Percentiles rank a stretch among this genome's conserved stretches.
These are phyloP conservation scores for Clanis bilineata DNA, from an alignment of 2,888 invertebrate genomes.

Conservation along the genomic window DNA sequence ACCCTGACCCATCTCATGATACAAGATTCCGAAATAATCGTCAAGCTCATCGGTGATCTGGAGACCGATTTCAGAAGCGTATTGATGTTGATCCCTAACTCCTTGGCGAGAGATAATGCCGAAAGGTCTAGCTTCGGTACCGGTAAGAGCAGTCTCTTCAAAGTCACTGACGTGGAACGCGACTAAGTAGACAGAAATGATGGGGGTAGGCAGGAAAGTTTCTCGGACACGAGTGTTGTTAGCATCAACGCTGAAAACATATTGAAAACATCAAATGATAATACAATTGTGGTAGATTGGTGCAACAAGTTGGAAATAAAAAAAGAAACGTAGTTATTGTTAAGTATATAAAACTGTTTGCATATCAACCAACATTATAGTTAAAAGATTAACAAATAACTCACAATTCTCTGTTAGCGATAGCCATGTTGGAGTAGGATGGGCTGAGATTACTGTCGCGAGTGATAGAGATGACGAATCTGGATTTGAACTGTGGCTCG, in stretches of 20 bases:
- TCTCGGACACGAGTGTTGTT: constrained; percentile 49
- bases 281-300: no score
- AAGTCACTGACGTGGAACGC: constrained; percentile 93
- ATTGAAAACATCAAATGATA: constrained; percentile 1
- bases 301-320: neutral
- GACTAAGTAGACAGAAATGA: constrained; percentile 91
- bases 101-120: constrained; percentile 69
- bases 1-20: constrained; percentile 80
- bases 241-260: constrained; percentile 34
- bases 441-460: constrained; percentile 75
- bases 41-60: constrained; percentile 76
- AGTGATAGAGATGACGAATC: constrained; percentile 85
- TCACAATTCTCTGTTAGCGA: constrained; percentile 51
- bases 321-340: no score
- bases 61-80: constrained; percentile 73
- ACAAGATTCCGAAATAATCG: constrained; percentile 79
- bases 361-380: no score
- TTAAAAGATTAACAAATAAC: constrained; percentile 37
- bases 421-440: constrained; percentile 86
- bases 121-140: constrained; percentile 53
- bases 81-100: constrained; percentile 58
- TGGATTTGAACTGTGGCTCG: constrained; percentile 91
- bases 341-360: no score
- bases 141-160: constrained; percentile 52
- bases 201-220: constrained; percentile 81